phyloP scores from a whole-genome alignment of 2,113 vertebrate genomes.

The Leptodactylus fuscus region DNA sequence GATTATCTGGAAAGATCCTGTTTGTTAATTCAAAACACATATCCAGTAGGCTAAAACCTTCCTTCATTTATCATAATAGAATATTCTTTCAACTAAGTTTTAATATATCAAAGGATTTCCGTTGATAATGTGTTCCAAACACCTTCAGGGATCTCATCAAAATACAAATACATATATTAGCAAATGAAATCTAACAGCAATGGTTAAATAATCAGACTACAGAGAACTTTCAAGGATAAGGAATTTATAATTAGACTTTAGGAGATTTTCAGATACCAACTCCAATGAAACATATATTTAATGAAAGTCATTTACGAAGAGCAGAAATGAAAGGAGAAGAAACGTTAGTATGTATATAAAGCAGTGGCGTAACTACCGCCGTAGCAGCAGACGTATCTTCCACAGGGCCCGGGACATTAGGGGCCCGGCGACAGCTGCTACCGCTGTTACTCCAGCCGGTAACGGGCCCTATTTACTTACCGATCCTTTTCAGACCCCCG shows the following conservation, averaged over 20 bases:
- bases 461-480: too few relatives aligned
- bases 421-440: too few relatives aligned
- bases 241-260: conserved; percentile 4
- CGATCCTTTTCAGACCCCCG: too few relatives aligned
- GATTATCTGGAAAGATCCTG: not conserved
- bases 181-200: conserved; percentile 8
- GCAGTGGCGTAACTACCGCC: too few relatives aligned
- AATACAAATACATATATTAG: conserved; percentile 24
- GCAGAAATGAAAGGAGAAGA: not conserved
- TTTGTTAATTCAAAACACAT: conserved; percentile 30
- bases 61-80: not conserved
- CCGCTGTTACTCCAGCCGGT: too few relatives aligned
- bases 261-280: not conserved
- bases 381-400: too few relatives aligned
- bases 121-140: conserved; percentile 13
- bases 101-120: conserved; percentile 23
- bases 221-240: conserved; percentile 3
- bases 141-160: conserved; percentile 42
- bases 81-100: not conserved
- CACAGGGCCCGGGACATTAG: too few relatives aligned
- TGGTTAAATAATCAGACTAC: conserved; percentile 19
- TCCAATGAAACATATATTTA: not conserved
- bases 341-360: not conserved
- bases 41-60: conserved; percentile 5
- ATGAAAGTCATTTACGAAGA: not conserved